A percentile compares a stretch with the other conserved stretches of the same genome.
Evolutionary conservation across 1,140 invertebrate genomes (phyloP).

Genomic region (Caenorhabditis brenneri): DNA sequence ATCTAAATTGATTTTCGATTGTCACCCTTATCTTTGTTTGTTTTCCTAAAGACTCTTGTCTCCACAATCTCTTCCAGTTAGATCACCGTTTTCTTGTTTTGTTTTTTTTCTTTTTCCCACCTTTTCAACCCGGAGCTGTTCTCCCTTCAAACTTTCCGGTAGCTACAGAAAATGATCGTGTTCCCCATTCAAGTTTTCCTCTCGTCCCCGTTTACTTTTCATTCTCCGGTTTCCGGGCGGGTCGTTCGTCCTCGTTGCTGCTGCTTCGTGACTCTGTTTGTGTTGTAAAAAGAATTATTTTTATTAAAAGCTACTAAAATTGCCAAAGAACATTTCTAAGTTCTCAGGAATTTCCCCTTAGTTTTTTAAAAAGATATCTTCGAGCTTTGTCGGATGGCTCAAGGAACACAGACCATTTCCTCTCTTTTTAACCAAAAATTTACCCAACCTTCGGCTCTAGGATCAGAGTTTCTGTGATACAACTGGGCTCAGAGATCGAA

Average conservation of each 20-base stretch:
- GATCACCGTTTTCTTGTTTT: neutral
- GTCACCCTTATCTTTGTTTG: neutral
- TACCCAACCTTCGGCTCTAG: no score
- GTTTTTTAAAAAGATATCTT: no score
- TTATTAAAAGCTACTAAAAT: constrained; percentile 11
- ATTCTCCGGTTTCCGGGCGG: constrained; percentile 31
- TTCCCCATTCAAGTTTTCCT: neutral
- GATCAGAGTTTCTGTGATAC: no score
- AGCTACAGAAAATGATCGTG: neutral
- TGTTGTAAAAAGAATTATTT: constrained; percentile 17
- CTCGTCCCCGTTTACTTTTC: neutral
- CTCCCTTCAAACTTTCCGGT: neutral
- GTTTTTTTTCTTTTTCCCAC: neutral
- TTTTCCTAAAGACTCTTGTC: neutral
- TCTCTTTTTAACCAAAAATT: no score
- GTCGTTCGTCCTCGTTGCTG: constrained; percentile 19
- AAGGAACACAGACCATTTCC: no score
- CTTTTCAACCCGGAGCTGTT: neutral
- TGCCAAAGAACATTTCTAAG: no score
- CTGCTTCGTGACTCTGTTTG: neutral
- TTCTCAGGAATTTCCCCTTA: no score
- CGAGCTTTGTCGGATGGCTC: no score
- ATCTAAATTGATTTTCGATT: neutral
- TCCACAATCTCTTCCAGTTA: neutral
- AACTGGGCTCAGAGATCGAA: no score